A percentile compares a stretch with the other conserved stretches of the same genome.
Evolutionary conservation across 2,113 vertebrate species (phyloP).

Genomic region (Perca schrenkii): DNA sequence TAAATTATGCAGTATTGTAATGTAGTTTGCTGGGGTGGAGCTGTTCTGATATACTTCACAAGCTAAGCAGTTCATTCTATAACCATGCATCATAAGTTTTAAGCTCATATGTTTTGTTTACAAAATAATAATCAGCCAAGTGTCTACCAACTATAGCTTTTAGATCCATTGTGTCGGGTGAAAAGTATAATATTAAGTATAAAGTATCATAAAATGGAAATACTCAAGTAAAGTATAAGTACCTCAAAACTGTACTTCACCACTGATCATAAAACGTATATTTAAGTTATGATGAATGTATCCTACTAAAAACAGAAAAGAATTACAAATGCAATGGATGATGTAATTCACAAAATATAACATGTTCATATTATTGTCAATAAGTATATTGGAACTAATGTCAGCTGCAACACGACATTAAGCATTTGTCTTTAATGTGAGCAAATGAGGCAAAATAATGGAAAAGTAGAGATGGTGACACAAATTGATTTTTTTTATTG

Average conservation of each 20-base stretch:
- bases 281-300: background rate
- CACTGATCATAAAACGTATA: background rate
- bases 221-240: background rate
- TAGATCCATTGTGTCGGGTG: background rate
- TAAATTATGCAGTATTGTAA: background rate
- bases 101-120: background rate
- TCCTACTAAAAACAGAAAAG: background rate
- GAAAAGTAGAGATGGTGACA: slow-evolving; percentile 43
- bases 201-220: background rate
- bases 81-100: background rate
- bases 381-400: background rate
- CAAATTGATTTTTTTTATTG: slow-evolving; percentile 60
- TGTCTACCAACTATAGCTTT: background rate
- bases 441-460: slow-evolving; percentile 30
- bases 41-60: background rate
- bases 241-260: background rate
- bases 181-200: background rate
- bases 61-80: background rate
- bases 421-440: background rate
- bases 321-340: background rate
- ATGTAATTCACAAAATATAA: background rate
- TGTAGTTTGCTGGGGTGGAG: background rate
- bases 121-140: background rate
- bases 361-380: slow-evolving; percentile 1
- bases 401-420: background rate